Evolutionary conservation across 2,888 invertebrate species (phyloP), one percentile per base, ranked within the genome.

Genomic region (Scaptomyza parva): DNA sequence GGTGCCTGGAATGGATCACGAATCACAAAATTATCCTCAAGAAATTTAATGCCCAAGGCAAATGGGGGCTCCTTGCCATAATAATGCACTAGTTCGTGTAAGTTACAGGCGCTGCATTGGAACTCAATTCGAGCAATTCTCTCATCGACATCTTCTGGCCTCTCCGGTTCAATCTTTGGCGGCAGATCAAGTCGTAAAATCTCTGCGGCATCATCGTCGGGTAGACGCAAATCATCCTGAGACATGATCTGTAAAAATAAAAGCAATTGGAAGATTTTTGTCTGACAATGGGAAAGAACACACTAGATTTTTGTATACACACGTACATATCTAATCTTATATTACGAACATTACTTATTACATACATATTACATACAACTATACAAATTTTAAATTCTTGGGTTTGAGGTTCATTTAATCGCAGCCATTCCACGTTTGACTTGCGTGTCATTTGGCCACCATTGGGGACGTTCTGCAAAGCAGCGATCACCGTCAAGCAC

Each of bases 1-100:
- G 95, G 94, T 1, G 95, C 93, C 81, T 94, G 94, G 88, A 97
- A 97, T 0, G 97, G 97, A 92, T 97, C 97, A 86, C 95, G 95
- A 94, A 96, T 95, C 0, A 97, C 91, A 90, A 95, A 98, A 67
- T 94, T 95, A 30, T 96, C 94, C 89, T 96, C 96, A 74, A 93
- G 92, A 57, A 97, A 94, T 33, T 92, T 90, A 37, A 96, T 92
- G 0, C 91, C 91, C 71, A 94, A 94, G 2, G 94, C 93, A 90
- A 96, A 97, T 3, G 95, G 95, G 22, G 97, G 96, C 66, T 93
- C 93, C 12, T 91, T 93, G 20, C 97, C 97, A 90, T 94, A 95
- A 88, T 95, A 97, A 76, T 96, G 94, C 58, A 94, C 96, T 72
- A 93, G 93, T 91, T 96, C 96, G 74, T 92, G 90, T 86, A 97